Evolutionary conservation across 2,888 invertebrate genomes (phyloP), one percentile per base, ranked within the genome.

Genomic region (Eledone cirrhosa): DNA sequence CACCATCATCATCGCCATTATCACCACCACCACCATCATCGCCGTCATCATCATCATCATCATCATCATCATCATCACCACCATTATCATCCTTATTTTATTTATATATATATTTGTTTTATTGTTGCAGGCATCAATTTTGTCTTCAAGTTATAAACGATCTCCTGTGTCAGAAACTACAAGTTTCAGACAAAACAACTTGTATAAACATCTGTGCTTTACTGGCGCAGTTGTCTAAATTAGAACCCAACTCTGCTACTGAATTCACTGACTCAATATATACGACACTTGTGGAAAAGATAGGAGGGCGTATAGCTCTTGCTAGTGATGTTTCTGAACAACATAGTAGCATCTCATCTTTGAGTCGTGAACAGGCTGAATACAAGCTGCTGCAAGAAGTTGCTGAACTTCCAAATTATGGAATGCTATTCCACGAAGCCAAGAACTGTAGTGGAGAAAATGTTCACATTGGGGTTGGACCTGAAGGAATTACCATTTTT

Each of bases 371-470:
- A n/a, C 94, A 94, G 65, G 95, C 96, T 3, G 95, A 96, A 88
- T 96, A 96, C 91, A 94, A 95, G 93, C 91, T 96, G 65, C 91
- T 97, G 76, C 94, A 95, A 88, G 94, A 95, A 90, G 94, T 95
- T 79, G 94, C 95, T 11, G 93, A 94, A 82, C 91, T 96, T 84
- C 94, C 94, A 84, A 94, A 94, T 48, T 96, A 95, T 90, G 96
- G 96, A 0, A 95, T 95, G 89, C 96, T 96, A 77, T 86, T 86
- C 83, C 96, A 96, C 90, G 94, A 94, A 89, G 95, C 94, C 16
- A 86, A 84, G 69, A 81, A 83, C 75, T 80, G 29, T 24, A 78
- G 79, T n/a, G 85, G 85, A 8, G 85, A 86, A 29, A 81, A 80
- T 19, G 80, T 86, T 14, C 87, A 92, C 87, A 93, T 96, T 80